Conservation (phyloP, 1,140 invertebrate genomes). For the Drosophila trapezifrons region DNA sequence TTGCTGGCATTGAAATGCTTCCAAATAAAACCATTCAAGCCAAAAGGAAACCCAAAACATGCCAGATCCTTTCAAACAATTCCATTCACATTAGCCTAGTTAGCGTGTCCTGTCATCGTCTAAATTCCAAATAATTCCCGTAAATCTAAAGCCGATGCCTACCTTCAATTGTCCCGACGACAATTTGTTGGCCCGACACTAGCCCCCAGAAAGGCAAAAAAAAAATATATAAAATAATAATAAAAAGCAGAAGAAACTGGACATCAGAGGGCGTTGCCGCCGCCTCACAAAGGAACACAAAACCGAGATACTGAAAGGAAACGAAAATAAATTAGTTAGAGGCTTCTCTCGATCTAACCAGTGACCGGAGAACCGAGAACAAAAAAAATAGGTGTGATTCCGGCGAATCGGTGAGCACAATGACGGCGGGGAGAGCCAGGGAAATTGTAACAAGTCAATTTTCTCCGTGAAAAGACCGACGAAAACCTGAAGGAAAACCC, state of each 20-base stretch:
- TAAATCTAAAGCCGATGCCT: slow-evolving; percentile 32
- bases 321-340: slow-evolving; percentile 32
- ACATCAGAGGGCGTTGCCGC: slow-evolving; percentile 48
- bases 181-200: slow-evolving; percentile 45
- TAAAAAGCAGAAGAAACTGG: slow-evolving; percentile 1
- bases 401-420: slow-evolving; percentile 38
- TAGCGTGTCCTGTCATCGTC: slow-evolving; percentile 42
- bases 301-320: slow-evolving; percentile 34
- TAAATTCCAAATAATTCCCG: slow-evolving; percentile 41
- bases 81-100: slow-evolving; percentile 51
- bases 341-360: slow-evolving; percentile 34
- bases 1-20: neutral
- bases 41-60: slow-evolving; percentile 22
- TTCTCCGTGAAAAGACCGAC: slow-evolving; percentile 31
- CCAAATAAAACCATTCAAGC: slow-evolving; percentile 3
- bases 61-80: slow-evolving; percentile 14
- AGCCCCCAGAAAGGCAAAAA: neutral
- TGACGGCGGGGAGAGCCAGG: slow-evolving; percentile 6
- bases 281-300: slow-evolving; percentile 20
- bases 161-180: slow-evolving; percentile 21
- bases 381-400: slow-evolving; percentile 67
- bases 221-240: slow-evolving; percentile 4
- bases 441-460: slow-evolving; percentile 73
- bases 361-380: neutral
- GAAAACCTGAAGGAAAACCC: neutral